A percentile compares a stretch with the other conserved stretches of the same genome.
Conservation (phyloP, 2,797 vertebrate species). For the Malurus splendens region DNA sequence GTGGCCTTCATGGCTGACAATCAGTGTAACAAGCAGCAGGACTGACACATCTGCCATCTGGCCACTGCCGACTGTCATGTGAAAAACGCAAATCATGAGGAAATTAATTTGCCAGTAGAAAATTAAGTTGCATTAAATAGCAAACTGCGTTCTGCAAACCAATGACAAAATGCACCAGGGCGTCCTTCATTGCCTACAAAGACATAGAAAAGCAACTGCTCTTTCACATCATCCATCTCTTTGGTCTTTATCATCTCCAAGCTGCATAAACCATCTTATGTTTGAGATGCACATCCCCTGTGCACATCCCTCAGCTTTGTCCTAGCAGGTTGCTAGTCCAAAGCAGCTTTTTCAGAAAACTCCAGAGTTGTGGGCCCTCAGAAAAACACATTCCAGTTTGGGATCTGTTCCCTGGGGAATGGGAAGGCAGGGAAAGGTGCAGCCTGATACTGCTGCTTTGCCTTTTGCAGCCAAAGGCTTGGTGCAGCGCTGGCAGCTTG, state of each 20-base stretch:
- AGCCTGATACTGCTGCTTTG: not conserved
- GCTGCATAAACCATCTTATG: not conserved
- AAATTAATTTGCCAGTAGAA: not conserved
- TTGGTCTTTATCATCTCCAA: not conserved
- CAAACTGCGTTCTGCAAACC: not conserved
- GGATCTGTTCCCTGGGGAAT: not conserved
- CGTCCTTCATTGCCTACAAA: not conserved
- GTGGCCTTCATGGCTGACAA: not conserved
- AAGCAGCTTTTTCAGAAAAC: not conserved
- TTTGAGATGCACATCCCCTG: not conserved
- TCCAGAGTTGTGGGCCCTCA: not conserved
- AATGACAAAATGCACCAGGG: not conserved
- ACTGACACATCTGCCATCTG: constrained; percentile 23
- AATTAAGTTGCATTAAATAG: not conserved
- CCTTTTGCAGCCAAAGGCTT: not conserved
- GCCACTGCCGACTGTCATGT: not conserved
- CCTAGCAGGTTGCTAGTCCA: not conserved
- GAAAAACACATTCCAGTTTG: not conserved
- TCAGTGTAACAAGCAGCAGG: constrained; percentile 1
- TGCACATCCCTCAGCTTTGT: not conserved
- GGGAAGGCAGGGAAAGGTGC: accelerated
- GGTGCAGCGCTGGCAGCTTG: not conserved
- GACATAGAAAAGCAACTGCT: not conserved
- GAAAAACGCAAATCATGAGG: not conserved
- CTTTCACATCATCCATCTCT: not conserved